A percentile compares a stretch with the other conserved stretches of the same genome.
phyloP scores from a whole-genome alignment of 1,140 invertebrate species.

The Penaeus japonicus region DNA sequence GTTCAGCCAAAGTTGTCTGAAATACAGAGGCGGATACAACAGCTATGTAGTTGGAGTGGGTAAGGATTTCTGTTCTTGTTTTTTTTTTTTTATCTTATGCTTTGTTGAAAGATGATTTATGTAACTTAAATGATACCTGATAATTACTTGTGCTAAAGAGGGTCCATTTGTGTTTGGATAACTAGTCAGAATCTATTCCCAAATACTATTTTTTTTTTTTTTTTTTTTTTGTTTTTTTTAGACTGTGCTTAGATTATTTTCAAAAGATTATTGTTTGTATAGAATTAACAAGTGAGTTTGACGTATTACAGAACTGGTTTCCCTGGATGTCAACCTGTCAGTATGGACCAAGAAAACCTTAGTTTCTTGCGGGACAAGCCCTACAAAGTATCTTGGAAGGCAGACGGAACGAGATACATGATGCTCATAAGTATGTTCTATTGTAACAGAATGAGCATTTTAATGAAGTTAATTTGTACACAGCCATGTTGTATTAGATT shows the following conservation, averaged over 20 bases:
- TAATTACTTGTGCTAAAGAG: too few species aligned
- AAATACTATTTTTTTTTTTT: too few species aligned
- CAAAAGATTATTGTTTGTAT: too few species aligned
- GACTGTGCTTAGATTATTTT: too few species aligned
- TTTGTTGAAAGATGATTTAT: too few species aligned
- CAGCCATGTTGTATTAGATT: too few species aligned
- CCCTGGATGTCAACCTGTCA: conserved; percentile 96
- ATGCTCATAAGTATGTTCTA: conserved; percentile 83
- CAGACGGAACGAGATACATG: conserved; percentile 97
- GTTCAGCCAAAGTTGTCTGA: conserved; percentile 71
- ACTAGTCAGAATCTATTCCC: too few species aligned
- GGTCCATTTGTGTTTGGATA: too few species aligned
- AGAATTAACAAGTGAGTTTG: conserved; percentile 18
- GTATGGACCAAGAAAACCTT: conserved; percentile 90
- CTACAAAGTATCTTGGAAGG: conserved; percentile 98
- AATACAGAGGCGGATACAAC: conserved; percentile 80
- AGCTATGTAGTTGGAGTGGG: conserved; percentile 82
- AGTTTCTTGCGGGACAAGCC: conserved; percentile 77
- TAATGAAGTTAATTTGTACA: too few species aligned
- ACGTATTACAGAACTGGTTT: conserved; percentile 75
- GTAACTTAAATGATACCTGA: too few species aligned
- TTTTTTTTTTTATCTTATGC: background rate
- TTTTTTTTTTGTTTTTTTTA: too few species aligned
- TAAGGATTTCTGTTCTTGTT: conserved; percentile 58
- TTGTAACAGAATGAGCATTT: too few species aligned